Base-by-base conservation (phyloP, 2,113 vertebrate genomes). In the Cyprinodon tularosa region DNA sequence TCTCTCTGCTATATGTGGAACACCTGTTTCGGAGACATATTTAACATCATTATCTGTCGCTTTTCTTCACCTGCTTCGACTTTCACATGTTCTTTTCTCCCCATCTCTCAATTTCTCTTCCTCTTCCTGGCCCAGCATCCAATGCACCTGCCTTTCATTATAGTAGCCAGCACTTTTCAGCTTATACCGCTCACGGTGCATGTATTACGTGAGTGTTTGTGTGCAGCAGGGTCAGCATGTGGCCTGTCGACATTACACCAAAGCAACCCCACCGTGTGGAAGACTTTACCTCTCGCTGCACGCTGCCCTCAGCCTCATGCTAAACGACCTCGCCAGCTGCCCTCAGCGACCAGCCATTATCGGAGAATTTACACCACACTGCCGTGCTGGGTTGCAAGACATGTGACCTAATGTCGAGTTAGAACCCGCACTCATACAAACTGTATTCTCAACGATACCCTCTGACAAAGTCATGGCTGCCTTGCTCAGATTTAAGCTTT, bases 41-140 rank as follows among this genome's bases (percentile, higher is more conserved):
- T 38, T 60, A 66, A 50, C 64, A 47, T 59, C 61, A 70, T 61
- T 39, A 68, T 81, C 62, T 22, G 67, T 62, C 45, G 45, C 59
- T 79, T 11, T 62, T 78, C 66, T 69, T 77, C 73, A 80, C 79
- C 84, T 84, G 76, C 61, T 90, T 78, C 85, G 87, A 91, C 86
- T 92, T 88, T 89, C 87, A 89, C 84, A 80, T 87, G 88, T 85
- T 89, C 88, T 89, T 88, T 87, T 50, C 91, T 85, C 85, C 73
- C 78, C 77, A 82, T 86, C 66, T 84, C 72, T 86, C 75, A 59
- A 85, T 88, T 82, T 84, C 74, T 77, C 77, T 88, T 88, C 88
- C 86, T 76, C 80, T 84, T 85, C 45, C 74, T 72, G 36, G 3
- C 48, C 3, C 14, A 39, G 78, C 80, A 78, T 78, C 71, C 40